Conservation (phyloP, 2,113 vertebrate genomes). For the Tupaia chinensis region DNA sequence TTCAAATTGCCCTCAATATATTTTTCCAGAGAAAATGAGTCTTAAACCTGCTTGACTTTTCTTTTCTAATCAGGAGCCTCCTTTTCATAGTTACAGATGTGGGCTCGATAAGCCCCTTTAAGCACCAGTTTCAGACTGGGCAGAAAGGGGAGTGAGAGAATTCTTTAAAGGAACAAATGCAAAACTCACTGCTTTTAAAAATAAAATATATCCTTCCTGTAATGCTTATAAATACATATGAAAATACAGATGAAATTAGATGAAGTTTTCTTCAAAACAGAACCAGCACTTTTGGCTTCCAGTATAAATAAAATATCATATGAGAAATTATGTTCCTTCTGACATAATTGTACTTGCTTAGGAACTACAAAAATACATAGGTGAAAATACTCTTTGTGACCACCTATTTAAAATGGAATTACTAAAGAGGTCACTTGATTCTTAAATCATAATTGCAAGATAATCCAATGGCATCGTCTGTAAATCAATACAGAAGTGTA, state of each 20-base stretch:
- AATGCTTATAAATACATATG: slow-evolving; percentile 76
- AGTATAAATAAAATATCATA: slow-evolving; percentile 71
- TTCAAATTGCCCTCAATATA: slow-evolving; percentile 88
- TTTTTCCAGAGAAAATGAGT: slow-evolving; percentile 84
- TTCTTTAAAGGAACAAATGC: slow-evolving; percentile 68
- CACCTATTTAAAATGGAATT: slow-evolving; percentile 81
- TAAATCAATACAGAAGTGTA: slow-evolving; percentile 66
- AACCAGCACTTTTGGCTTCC: slow-evolving; percentile 33
- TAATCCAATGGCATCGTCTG: slow-evolving; percentile 68
- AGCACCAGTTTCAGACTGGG: slow-evolving; percentile 61
- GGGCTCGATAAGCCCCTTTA: slow-evolving; percentile 22
- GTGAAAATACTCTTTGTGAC: slow-evolving; percentile 81
- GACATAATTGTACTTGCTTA: slow-evolving; percentile 73
- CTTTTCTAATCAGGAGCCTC: slow-evolving; percentile 81
- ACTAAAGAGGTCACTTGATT: slow-evolving; percentile 76
- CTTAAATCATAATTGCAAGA: slow-evolving; percentile 75
- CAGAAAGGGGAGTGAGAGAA: slow-evolving; percentile 14
- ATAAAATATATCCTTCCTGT: slow-evolving; percentile 42
- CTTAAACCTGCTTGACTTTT: slow-evolving; percentile 83
- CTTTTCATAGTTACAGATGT: slow-evolving; percentile 77
- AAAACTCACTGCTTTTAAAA: slow-evolving; percentile 53
- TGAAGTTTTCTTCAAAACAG: slow-evolving; percentile 78
- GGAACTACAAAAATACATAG: slow-evolving; percentile 77
- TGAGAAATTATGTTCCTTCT: slow-evolving; percentile 78
- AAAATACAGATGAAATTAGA: slow-evolving; percentile 88